Base-by-base conservation (phyloP, 2,888 invertebrate species). In the Pyrocoelia pectoralis region DNA sequence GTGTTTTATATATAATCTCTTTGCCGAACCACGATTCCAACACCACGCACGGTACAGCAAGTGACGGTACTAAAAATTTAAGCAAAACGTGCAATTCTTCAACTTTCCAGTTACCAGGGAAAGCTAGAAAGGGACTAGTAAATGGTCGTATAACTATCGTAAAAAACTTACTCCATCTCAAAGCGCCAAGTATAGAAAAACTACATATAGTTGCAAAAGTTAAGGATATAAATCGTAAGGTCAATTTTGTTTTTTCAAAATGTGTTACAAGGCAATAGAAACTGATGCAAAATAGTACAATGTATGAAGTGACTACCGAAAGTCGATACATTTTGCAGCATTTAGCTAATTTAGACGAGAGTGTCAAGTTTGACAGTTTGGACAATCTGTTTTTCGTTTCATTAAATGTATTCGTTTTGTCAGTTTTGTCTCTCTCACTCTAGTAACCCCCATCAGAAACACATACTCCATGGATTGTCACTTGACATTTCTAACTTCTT, bases 91-190 rank as follows among this genome's bases (percentile, higher is more conserved):
- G 50, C 4, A 50, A n/a, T 24, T 50, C 50, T 29, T 50, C 50
- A 50, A 50, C 1, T n/a, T 50, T 50, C 50, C 50, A 50, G 14
- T 50, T 19, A 13, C 50, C 18, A 14, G 29, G 50, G 14, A 50
- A 50, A 50, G n/a, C 50, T 50, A 28, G 24, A 50, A 29, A 8
- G 2, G 24, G 10, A 43, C n/a, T 12, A 12, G 5, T 38, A 46
- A 4, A 46, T 14, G 8, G 8, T 5, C 9, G 8, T 46, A 9
- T 15, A 6, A 14, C 3, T 15, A 46, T 46, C 10, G 13, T 4
- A 40, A 17, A 24, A 2, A 5, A 28, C 29, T 50, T 50, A 50
- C 50, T 50, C 50, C 50, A 50, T 50, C 50, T 24, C 8, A 50
- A 28, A 13, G 50, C 29, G 12, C 50, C 50, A 1, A 50, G 8